Percentiles rank a stretch among this genome's conserved stretches.
These are phyloP conservation scores for Lagocephalus sceleratus DNA, from an alignment of 2,797 vertebrate genomes.

Conservation along the genomic window DNA sequence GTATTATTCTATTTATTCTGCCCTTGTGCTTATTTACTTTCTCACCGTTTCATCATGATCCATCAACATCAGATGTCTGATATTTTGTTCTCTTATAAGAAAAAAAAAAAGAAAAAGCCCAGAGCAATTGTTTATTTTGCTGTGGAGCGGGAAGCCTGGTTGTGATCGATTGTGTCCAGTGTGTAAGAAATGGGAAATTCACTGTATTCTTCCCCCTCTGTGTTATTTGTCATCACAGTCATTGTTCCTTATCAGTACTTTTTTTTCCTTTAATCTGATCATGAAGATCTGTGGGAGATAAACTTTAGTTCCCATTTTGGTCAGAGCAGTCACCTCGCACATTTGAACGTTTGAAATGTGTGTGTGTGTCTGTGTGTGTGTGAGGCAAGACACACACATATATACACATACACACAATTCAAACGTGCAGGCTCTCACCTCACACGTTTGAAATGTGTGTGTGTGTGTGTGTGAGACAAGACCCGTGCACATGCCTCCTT, in stretches of 20 bases:
- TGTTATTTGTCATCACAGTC: conserved; percentile 8
- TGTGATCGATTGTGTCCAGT: conserved; percentile 47
- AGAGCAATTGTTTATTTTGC: conserved; percentile 50
- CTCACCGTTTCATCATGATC: conserved; percentile 34
- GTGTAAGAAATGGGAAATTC: conserved; percentile 61
- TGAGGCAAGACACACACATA: too few species aligned
- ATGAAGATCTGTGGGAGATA: conserved; percentile 16
- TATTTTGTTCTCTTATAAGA: conserved; percentile 40
- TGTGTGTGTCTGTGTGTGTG: too few species aligned
- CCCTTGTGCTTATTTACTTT: conserved; percentile 64
- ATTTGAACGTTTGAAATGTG: conserved; percentile 2
- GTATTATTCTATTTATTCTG: conserved; percentile 58
- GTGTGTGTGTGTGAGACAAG: conserved; percentile 15
- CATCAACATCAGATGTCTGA: conserved; percentile 55
- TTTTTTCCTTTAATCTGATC: conserved; percentile 7
- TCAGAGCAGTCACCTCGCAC: conserved; percentile 14
- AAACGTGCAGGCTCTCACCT: not conserved
- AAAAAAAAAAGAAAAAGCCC: conserved; percentile 21
- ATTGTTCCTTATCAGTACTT: not conserved
- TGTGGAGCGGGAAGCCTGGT: conserved; percentile 50
- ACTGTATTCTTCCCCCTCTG: conserved; percentile 46
- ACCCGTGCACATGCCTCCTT: conserved; percentile 29
- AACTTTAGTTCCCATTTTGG: conserved; percentile 44
- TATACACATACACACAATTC: not conserved
- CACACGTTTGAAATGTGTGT: conserved; percentile 9